phyloP scores from a whole-genome alignment of 2,113 vertebrate genomes.

The Cercocebus atys region DNA sequence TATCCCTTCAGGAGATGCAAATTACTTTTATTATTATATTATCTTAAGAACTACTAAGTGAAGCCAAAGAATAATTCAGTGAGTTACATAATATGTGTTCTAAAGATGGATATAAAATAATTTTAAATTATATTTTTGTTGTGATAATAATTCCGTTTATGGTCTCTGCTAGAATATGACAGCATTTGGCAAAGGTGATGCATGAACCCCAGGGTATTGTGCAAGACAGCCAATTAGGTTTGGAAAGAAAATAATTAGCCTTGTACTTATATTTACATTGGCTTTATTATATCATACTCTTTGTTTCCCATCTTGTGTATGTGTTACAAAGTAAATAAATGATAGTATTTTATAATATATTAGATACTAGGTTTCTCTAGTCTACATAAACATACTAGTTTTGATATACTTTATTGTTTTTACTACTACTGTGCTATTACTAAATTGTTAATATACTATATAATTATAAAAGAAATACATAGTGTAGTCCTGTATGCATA shows the following conservation, averaged over 20 bases:
- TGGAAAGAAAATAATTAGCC: neutral
- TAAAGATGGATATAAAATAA: constrained; percentile 20
- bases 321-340: neutral
- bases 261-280: constrained; percentile 8
- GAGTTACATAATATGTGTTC: neutral
- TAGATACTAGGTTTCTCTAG: neutral
- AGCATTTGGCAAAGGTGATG: neutral
- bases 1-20: constrained; percentile 16
- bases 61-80: constrained; percentile 5
- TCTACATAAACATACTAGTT: neutral
- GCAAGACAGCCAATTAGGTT: neutral
- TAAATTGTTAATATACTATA: neutral
- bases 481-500: neutral
- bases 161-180: neutral
- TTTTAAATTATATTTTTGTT: constrained; percentile 25
- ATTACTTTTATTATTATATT: neutral
- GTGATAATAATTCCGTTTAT: neutral
- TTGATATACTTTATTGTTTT: neutral
- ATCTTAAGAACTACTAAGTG: constrained; percentile 1
- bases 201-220: neutral
- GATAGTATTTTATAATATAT: neutral
- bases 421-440: neutral
- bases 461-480: neutral
- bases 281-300: neutral
- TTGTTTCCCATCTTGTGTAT: neutral